phyloP scores from a whole-genome alignment of 2,888 invertebrate species.

The Cheilosia vernalis region DNA sequence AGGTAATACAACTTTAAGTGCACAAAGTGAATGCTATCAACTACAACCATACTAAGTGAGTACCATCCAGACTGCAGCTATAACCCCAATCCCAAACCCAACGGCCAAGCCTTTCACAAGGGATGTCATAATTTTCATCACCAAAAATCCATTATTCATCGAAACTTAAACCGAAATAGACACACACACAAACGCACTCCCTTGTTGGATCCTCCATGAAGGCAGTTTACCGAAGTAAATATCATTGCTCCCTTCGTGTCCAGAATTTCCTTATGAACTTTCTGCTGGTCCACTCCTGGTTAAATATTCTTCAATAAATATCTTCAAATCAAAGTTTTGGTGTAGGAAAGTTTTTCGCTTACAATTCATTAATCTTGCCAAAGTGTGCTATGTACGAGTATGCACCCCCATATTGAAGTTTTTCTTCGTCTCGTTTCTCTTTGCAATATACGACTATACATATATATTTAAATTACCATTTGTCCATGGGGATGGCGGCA shows the following conservation, averaged over 20 bases:
- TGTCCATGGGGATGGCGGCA: slow-evolving; percentile 8
- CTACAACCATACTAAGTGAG: not conserved
- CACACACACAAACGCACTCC: slow-evolving; percentile 12
- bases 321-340: slow-evolving; percentile 66
- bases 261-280: slow-evolving; percentile 42
- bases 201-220: slow-evolving; percentile 6
- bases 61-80: not conserved
- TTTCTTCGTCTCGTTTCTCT: not conserved
- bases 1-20: slow-evolving; percentile 9
- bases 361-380: slow-evolving; percentile 71
- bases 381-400: slow-evolving; percentile 60
- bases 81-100: not conserved
- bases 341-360: slow-evolving; percentile 66
- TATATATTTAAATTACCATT: slow-evolving; percentile 1
- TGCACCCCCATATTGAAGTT: slow-evolving; percentile 35
- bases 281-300: slow-evolving; percentile 12
- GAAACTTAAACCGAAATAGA: no score
- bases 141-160: no score
- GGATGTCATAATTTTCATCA: slow-evolving; percentile 61
- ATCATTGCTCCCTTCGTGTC: slow-evolving; percentile 23
- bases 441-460: not conserved
- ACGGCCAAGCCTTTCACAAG: slow-evolving; percentile 44
- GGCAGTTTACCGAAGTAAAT: slow-evolving; percentile 29
- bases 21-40: slow-evolving; percentile 10
- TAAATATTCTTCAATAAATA: slow-evolving; percentile 63